Conservation (phyloP, 2,888 invertebrate species). For the Pelosia muscerda region DNA sequence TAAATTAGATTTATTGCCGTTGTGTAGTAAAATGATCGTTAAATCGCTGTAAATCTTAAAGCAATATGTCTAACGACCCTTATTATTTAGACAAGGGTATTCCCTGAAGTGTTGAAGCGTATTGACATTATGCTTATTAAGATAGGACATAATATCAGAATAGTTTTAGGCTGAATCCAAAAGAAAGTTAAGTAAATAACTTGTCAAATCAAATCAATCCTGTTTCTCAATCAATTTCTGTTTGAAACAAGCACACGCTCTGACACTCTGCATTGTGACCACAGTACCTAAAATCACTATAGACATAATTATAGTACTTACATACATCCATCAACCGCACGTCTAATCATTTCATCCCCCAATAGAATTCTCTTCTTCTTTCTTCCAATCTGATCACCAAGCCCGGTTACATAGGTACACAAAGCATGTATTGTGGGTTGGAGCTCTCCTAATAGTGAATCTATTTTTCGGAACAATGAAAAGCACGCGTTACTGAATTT, state of each 20-base stretch:
- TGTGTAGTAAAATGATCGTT: background rate
- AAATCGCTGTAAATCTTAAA: background rate
- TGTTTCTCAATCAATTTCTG: too few species aligned
- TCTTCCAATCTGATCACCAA: background rate
- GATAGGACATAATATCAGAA: background rate
- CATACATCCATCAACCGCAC: too few species aligned
- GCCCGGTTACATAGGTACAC: too few species aligned
- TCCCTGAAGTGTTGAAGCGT: background rate
- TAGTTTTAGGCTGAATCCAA: background rate
- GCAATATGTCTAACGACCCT: background rate
- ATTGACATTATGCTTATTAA: slow-evolving; percentile 2
- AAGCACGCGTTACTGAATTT: too few species aligned
- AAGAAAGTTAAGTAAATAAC: background rate
- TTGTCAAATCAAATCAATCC: background rate
- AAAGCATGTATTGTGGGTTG: too few species aligned
- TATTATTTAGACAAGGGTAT: background rate
- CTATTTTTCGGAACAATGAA: too few species aligned
- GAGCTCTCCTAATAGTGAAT: too few species aligned
- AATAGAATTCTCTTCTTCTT: background rate
- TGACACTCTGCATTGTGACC: too few species aligned
- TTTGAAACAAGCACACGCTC: too few species aligned
- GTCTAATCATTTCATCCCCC: too few species aligned
- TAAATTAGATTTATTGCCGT: background rate
- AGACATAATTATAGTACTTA: too few species aligned
- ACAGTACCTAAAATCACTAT: too few species aligned